Evolutionary conservation across 2,888 invertebrate species (phyloP).

Genomic region (Plusia festucae): DNA sequence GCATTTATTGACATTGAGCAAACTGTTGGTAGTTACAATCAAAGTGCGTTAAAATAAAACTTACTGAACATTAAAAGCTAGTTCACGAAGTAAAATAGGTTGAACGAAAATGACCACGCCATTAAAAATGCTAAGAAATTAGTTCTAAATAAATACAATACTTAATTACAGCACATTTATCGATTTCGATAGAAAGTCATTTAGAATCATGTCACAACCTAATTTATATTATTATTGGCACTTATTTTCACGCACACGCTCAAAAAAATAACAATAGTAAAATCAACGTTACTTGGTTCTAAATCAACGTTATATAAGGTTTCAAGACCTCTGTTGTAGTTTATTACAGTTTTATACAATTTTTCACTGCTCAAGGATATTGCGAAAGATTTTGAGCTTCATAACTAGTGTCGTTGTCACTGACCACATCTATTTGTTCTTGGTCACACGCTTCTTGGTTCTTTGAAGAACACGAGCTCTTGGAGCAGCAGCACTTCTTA

Average conservation of each 20-base stretch:
- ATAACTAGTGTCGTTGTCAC: constrained; percentile 78
- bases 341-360: constrained; percentile 9
- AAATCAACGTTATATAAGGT: too few species aligned
- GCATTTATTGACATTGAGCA: too few species aligned
- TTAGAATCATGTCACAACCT: background rate
- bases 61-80: too few species aligned
- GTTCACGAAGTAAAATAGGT: too few species aligned
- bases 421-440: constrained; percentile 85
- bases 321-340: constrained; percentile 20
- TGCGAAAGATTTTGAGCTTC: constrained; percentile 77
- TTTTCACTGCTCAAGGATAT: constrained; percentile 64
- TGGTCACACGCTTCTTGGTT: constrained; percentile 75
- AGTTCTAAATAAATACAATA: background rate
- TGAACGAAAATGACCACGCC: too few species aligned
- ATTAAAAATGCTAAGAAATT: background rate
- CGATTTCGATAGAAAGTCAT: too few species aligned
- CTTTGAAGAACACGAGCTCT: constrained; percentile 74
- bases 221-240: constrained; percentile 40
- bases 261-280: constrained; percentile 30
- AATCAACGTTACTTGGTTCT: too few species aligned
- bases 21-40: background rate
- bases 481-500: constrained; percentile 82
- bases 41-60: too few species aligned
- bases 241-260: constrained; percentile 30
- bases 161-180: background rate